Evolutionary conservation across 2,888 invertebrate species (phyloP).

Genomic region (Nomada ferruginata): DNA sequence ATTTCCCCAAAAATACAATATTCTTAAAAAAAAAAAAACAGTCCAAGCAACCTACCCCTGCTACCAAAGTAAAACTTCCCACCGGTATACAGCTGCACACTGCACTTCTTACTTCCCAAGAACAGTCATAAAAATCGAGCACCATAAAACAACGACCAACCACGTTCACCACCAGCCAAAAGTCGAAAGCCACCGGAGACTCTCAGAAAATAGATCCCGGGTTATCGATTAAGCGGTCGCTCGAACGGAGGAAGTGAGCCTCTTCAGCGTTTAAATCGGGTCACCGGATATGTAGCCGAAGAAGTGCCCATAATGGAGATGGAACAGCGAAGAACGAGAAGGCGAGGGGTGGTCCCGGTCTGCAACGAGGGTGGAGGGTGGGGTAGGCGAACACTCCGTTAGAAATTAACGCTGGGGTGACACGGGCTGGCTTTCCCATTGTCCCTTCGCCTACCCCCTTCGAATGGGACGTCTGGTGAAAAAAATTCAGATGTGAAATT

Average conservation of each 20-base stretch:
- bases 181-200: neutral
- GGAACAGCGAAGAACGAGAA: conserved; percentile 59
- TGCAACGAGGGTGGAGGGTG: conserved; percentile 45
- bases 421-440: conserved; percentile 76
- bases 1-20: no score
- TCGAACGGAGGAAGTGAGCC: conserved; percentile 66
- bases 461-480: conserved; percentile 69
- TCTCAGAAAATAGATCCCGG: conserved; percentile 14
- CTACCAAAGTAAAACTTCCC: neutral
- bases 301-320: conserved; percentile 77
- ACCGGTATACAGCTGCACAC: neutral
- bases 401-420: conserved; percentile 81
- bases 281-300: conserved; percentile 81
- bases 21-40: no score
- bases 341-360: conserved; percentile 25
- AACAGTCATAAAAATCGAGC: neutral
- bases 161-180: neutral
- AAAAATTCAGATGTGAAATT: conserved; percentile 83
- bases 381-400: conserved; percentile 63
- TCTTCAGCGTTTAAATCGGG: conserved; percentile 79
- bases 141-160: neutral
- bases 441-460: conserved; percentile 71
- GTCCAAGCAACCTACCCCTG: no score
- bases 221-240: conserved; percentile 58
- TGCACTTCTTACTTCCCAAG: neutral